phyloP scores from a whole-genome alignment of 2,113 vertebrate species.

The Enhydra lutris region DNA sequence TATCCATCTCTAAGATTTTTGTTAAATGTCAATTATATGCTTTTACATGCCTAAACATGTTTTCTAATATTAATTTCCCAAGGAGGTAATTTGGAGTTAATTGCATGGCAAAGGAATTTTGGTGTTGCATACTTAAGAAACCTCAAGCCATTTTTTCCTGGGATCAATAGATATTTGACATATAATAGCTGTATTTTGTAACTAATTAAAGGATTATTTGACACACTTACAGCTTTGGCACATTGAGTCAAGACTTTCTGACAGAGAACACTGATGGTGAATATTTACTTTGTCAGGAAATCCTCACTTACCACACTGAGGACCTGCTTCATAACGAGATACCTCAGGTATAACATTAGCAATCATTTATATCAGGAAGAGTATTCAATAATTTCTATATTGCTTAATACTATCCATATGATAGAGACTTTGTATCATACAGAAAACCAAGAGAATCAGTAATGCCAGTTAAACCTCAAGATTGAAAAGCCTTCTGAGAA shows the following conservation, averaged over 20 bases:
- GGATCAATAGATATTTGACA: conserved; percentile 78
- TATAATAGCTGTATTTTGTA: conserved; percentile 67
- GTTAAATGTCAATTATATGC: conserved; percentile 58
- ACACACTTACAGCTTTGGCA: conserved; percentile 67
- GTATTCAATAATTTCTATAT: neutral
- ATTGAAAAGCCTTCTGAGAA: neutral
- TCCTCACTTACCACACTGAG: conserved; percentile 57
- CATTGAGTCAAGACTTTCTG: conserved; percentile 66
- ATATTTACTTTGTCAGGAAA: conserved; percentile 50
- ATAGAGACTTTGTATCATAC: neutral
- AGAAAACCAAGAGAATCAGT: neutral
- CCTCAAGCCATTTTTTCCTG: conserved; percentile 65
- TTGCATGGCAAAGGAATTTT: conserved; percentile 77
- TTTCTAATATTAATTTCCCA: conserved; percentile 70
- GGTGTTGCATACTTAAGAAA: conserved; percentile 71
- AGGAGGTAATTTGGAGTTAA: conserved; percentile 78
- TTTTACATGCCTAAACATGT: conserved; percentile 50
- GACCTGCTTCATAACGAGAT: conserved; percentile 48
- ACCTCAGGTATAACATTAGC: neutral
- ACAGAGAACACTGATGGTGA: conserved; percentile 53
- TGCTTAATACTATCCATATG: neutral
- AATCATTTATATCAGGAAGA: neutral
- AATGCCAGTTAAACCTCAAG: conserved; percentile 2
- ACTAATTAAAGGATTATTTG: conserved; percentile 81
- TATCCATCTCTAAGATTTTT: conserved; percentile 32